Conservation (phyloP, 2,797 vertebrate species). For the Scolopax bukidnonensis region DNA sequence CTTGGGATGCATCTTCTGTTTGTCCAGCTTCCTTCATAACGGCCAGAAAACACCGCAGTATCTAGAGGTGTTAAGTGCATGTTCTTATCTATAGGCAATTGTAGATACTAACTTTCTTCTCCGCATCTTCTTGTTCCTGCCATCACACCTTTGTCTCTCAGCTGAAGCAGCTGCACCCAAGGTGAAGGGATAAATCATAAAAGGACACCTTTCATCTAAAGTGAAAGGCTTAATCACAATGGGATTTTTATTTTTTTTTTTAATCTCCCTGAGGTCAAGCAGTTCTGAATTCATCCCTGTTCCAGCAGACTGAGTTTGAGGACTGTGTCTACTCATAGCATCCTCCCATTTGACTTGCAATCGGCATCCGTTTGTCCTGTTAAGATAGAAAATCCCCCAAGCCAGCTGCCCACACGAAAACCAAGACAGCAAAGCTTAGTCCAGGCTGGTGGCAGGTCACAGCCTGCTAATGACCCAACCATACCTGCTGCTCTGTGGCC, state of each 20-base stretch:
- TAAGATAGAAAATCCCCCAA: background rate
- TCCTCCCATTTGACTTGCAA: background rate
- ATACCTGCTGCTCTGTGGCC: background rate
- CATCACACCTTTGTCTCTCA: background rate
- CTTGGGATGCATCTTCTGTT: fast-evolving
- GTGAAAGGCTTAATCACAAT: background rate
- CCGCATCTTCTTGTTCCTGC: background rate
- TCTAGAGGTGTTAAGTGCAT: background rate
- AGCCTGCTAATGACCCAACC: fast-evolving
- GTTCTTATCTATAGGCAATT: background rate
- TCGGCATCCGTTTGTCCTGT: background rate
- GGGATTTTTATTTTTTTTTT: background rate
- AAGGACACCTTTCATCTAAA: background rate
- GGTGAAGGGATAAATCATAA: background rate
- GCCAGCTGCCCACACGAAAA: background rate
- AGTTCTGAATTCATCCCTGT: background rate
- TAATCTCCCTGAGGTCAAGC: background rate
- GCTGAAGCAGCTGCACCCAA: background rate
- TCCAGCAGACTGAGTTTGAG: background rate
- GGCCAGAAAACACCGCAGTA: background rate
- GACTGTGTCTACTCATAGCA: background rate
- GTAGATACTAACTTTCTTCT: background rate
- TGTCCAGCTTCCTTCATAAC: background rate
- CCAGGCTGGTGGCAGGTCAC: fast-evolving
- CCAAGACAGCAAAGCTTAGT: background rate